phyloP scores from a whole-genome alignment of 2,888 invertebrate genomes.

The Pyrrhosoma nymphula region DNA sequence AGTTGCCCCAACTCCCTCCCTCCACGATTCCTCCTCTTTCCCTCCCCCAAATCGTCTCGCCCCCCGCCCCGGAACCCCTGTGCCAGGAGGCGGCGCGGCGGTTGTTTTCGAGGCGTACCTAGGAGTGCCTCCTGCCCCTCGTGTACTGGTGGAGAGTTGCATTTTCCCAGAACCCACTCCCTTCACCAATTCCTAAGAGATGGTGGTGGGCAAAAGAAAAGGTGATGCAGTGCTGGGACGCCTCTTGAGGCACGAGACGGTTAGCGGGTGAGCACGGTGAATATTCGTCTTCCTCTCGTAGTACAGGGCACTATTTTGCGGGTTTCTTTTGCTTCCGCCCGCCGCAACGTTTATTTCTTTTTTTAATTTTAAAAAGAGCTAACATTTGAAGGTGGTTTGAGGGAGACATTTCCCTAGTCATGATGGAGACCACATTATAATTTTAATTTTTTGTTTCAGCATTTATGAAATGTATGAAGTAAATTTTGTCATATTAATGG shows the following conservation, averaged over 20 bases:
- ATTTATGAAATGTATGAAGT: too few relatives aligned
- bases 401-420: too few relatives aligned
- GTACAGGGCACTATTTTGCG: neutral
- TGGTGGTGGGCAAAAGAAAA: neutral
- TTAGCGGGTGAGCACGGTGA: neutral
- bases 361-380: too few relatives aligned
- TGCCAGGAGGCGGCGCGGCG: neutral
- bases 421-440: too few relatives aligned
- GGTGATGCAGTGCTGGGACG: neutral
- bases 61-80: neutral
- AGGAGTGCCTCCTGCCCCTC: neutral
- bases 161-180: neutral
- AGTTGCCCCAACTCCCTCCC: neutral
- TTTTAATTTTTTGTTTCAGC: too few relatives aligned
- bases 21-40: neutral
- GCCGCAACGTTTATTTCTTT: too few relatives aligned
- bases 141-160: neutral
- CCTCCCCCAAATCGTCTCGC: neutral
- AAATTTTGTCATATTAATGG: too few relatives aligned
- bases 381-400: too few relatives aligned
- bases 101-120: constrained; percentile 23
- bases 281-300: neutral
- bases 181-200: neutral
- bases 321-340: neutral
- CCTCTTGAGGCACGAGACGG: neutral